phyloP scores from a whole-genome alignment of 1,140 invertebrate species.

The Drosophila simulans region DNA sequence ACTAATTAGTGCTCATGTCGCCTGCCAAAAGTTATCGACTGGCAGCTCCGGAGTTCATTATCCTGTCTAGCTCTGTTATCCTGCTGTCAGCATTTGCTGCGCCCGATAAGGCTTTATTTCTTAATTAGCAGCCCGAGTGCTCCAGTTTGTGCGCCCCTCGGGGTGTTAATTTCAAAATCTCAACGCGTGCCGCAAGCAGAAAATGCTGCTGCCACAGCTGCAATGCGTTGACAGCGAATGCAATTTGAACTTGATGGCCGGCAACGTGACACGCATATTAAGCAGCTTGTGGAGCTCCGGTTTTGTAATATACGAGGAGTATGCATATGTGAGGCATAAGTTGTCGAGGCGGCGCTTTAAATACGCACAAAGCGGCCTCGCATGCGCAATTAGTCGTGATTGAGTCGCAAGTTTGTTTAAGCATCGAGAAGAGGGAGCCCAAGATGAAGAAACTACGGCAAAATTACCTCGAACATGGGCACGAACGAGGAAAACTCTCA shows the following conservation, averaged over 20 bases:
- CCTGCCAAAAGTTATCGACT: constrained; percentile 68
- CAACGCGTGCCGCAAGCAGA: constrained; percentile 64
- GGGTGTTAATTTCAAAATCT: constrained; percentile 81
- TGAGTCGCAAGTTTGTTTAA: constrained; percentile 80
- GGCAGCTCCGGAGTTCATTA: constrained; percentile 67
- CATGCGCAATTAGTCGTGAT: constrained; percentile 83
- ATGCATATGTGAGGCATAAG: background rate
- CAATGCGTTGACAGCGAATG: constrained; percentile 83
- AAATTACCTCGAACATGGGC: constrained; percentile 38
- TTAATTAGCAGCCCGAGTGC: constrained; percentile 69
- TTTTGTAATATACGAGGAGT: constrained; percentile 65
- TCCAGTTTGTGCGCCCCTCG: constrained; percentile 58
- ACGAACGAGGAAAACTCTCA: constrained; percentile 75
- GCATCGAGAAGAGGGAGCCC: constrained; percentile 47
- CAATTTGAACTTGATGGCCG: constrained; percentile 84
- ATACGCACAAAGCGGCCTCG: constrained; percentile 75
- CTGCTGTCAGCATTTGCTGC: constrained; percentile 61
- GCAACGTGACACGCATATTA: constrained; percentile 83
- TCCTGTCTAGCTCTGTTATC: constrained; percentile 32
- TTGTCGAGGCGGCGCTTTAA: constrained; percentile 69
- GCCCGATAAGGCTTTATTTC: constrained; percentile 76
- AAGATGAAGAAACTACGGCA: constrained; percentile 50
- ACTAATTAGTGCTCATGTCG: constrained; percentile 82
- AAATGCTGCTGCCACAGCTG: constrained; percentile 23
- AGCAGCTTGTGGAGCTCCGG: constrained; percentile 61